Percentiles rank a stretch among this genome's conserved stretches.
phyloP scores from a whole-genome alignment of 2,113 vertebrate species.

The Montifringilla adamsi region DNA sequence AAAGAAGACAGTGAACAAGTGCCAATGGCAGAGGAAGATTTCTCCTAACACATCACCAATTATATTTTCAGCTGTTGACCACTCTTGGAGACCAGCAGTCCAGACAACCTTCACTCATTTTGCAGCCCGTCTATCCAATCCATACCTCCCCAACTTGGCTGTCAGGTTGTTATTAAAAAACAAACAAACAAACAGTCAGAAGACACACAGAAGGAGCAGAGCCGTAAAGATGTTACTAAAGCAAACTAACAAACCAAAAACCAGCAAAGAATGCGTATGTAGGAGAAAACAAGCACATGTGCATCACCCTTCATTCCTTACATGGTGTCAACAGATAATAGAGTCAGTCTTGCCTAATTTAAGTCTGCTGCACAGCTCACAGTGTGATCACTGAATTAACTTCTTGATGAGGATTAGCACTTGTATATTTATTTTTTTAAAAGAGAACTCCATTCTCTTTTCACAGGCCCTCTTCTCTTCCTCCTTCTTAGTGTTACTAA shows the following conservation, averaged over 20 bases:
- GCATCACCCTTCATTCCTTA: neutral
- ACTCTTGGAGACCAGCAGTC: neutral
- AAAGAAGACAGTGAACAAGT: neutral
- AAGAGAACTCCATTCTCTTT: neutral
- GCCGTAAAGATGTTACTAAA: neutral
- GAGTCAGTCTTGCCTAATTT: neutral
- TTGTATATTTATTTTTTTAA: neutral
- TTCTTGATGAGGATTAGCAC: neutral
- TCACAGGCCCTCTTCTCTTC: neutral
- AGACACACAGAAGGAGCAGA: neutral
- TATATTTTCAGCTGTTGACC: neutral
- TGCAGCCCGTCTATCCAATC: neutral
- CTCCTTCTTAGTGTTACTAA: neutral
- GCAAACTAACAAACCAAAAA: neutral
- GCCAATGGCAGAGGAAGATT: rapidly evolving
- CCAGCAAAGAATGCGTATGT: neutral
- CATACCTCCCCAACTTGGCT: neutral
- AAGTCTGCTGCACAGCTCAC: neutral
- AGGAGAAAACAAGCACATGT: neutral
- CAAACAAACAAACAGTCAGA: neutral
- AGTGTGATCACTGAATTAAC: neutral
- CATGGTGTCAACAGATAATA: neutral
- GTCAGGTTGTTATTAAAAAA: neutral
- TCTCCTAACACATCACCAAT: neutral
- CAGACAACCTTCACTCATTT: neutral